A percentile compares a stretch with the other conserved stretches of the same genome.
Evolutionary conservation across 1,140 invertebrate genomes (phyloP).

Genomic region (Saccostrea glomerata): DNA sequence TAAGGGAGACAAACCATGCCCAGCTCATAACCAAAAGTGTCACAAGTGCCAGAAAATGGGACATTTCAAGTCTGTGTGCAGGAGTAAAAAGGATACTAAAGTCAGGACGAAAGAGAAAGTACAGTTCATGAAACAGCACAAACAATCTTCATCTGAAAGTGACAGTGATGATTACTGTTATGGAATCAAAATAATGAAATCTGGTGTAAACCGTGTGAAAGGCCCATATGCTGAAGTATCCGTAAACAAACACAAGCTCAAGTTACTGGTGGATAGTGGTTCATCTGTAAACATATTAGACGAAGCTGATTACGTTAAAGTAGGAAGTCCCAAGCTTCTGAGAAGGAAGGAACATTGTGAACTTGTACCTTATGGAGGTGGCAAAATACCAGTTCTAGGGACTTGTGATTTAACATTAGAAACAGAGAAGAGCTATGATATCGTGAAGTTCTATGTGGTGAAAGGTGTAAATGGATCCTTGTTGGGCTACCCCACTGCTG

Average conservation of each 20-base stretch:
- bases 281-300: slow-evolving; percentile 39
- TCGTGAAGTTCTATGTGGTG: slow-evolving; percentile 39
- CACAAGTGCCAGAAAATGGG: not conserved
- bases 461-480: slow-evolving; percentile 39
- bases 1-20: not conserved
- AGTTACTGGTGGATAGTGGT: slow-evolving; percentile 34
- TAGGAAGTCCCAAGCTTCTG: slow-evolving; percentile 22
- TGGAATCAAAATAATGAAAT: not conserved
- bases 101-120: not conserved
- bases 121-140: not conserved
- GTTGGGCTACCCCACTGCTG: slow-evolving; percentile 31
- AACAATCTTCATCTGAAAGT: too few relatives aligned
- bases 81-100: not conserved
- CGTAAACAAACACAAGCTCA: not conserved
- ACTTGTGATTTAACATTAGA: slow-evolving; percentile 37
- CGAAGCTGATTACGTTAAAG: not conserved
- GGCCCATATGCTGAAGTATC: not conserved
- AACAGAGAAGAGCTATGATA: not conserved
- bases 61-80: slow-evolving; percentile 16
- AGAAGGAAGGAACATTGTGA: not conserved
- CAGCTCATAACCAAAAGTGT: slow-evolving; percentile 32
- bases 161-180: slow-evolving; percentile 42
- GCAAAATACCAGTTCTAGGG: slow-evolving; percentile 19
- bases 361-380: slow-evolving; percentile 42
- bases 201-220: slow-evolving; percentile 10